Conservation (phyloP, 2,113 vertebrate genomes). For the Syngnathoides biaculeatus region DNA sequence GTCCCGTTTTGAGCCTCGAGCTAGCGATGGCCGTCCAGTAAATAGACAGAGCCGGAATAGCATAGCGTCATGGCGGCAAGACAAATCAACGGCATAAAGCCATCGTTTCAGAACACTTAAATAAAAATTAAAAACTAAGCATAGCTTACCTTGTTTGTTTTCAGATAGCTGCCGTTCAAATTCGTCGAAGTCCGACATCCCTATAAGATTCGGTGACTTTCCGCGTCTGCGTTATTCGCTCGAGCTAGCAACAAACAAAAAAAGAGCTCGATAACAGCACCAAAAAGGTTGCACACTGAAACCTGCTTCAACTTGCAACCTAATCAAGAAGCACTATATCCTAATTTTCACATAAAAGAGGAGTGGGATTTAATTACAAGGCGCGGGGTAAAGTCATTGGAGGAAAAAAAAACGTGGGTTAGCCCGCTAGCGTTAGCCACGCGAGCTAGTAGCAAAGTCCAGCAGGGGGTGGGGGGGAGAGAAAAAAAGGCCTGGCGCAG, state of each 20-base stretch:
- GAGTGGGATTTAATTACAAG: conserved; percentile 15
- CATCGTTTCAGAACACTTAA: not conserved
- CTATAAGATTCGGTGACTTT: conserved; percentile 34
- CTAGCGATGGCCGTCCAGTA: not conserved
- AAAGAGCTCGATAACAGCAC: conserved; percentile 23
- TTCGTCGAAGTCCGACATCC: conserved; percentile 90
- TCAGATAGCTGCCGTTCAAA: conserved; percentile 88
- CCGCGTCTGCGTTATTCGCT: conserved; percentile 52
- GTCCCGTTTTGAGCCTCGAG: not conserved
- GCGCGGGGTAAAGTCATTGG: conserved; percentile 27
- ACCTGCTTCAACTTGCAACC: not conserved
- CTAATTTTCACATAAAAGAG: not conserved
- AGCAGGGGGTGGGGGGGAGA: conserved; percentile 7
- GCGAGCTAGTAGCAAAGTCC: conserved; percentile 63
- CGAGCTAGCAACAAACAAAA: conserved; percentile 60
- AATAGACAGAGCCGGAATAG: not conserved
- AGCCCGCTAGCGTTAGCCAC: conserved; percentile 54
- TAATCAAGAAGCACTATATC: not conserved
- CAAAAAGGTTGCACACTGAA: conserved; percentile 9
- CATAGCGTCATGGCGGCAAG: not conserved
- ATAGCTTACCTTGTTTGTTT: conserved; percentile 81
- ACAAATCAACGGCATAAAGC: not conserved
- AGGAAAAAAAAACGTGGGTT: conserved; percentile 52
- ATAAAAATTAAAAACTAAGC: rapidly evolving
- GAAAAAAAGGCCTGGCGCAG: conserved; percentile 52